A percentile compares a stretch with the other conserved stretches of the same genome.
Evolutionary conservation across 2,888 invertebrate genomes (phyloP).

Genomic region (Siphlonurus alternatus): DNA sequence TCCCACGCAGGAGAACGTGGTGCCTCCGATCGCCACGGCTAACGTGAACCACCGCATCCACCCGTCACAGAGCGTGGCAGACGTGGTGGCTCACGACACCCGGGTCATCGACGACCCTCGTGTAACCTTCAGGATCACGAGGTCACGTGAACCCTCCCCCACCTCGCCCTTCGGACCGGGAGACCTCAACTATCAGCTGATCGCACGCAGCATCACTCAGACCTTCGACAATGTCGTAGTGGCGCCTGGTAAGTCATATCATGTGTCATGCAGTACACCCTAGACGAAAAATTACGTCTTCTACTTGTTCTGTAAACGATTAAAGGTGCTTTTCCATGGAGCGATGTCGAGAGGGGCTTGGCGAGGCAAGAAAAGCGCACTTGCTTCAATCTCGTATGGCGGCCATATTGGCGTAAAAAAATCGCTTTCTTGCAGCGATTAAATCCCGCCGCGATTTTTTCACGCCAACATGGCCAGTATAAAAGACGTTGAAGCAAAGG

Average conservation of each 20-base stretch:
- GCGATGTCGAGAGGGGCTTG: too few relatives aligned
- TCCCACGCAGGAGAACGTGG: constrained; percentile 29
- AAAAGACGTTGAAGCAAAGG: too few relatives aligned
- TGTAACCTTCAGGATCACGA: constrained; percentile 19
- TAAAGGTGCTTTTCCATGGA: too few relatives aligned
- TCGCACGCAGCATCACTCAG: constrained; percentile 25
- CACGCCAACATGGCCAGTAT: too few relatives aligned
- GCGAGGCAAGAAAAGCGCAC: too few relatives aligned
- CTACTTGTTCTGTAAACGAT: too few relatives aligned
- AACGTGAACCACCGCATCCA: constrained; percentile 30
- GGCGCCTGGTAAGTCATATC: constrained; percentile 25
- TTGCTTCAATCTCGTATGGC: too few relatives aligned
- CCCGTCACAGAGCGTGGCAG: constrained; percentile 25
- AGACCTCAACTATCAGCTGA: constrained; percentile 24
- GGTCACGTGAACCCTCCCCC: constrained; percentile 21
- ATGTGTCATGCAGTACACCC: too few relatives aligned
- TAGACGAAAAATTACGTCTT: too few relatives aligned
- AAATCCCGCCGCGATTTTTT: too few relatives aligned
- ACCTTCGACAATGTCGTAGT: constrained; percentile 24
- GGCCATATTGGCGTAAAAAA: too few relatives aligned
- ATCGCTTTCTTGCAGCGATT: too few relatives aligned
- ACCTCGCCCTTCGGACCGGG: constrained; percentile 24
- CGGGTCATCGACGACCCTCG: constrained; percentile 20
- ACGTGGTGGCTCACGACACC: constrained; percentile 21
- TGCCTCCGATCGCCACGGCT: constrained; percentile 26